Conservation (phyloP, 2,113 vertebrate genomes). For the Centrocercus urophasianus region DNA sequence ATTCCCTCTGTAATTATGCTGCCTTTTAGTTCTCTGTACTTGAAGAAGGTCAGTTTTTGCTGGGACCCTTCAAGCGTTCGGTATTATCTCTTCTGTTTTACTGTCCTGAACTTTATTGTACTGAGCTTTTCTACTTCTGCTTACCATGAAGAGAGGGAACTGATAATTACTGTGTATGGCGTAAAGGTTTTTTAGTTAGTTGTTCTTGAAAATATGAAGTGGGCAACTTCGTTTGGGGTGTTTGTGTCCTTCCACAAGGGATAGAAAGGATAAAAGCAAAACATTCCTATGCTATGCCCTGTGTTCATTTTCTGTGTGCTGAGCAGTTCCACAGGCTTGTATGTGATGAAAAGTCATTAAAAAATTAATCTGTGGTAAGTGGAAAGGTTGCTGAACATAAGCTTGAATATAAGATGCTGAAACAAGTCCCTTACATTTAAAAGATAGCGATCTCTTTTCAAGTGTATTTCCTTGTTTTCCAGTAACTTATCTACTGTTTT, state of each 20-base stretch:
- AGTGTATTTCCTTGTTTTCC: background rate
- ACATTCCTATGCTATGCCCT: background rate
- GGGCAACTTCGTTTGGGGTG: background rate
- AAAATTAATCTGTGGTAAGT: background rate
- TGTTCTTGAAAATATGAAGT: background rate
- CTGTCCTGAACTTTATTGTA: background rate
- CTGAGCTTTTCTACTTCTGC: background rate
- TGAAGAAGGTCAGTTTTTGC: slow-evolving; percentile 33
- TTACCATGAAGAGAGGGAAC: background rate
- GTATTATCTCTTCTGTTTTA: background rate
- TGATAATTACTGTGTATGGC: background rate
- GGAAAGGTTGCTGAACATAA: background rate
- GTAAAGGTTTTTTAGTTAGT: background rate
- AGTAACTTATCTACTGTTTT: background rate
- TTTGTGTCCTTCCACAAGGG: background rate
- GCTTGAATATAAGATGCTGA: background rate
- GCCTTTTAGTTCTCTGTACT: background rate
- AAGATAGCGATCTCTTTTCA: background rate
- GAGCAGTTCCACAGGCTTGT: background rate
- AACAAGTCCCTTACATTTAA: background rate
- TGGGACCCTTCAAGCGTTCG: background rate
- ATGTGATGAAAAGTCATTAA: background rate
- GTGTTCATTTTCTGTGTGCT: accelerated
- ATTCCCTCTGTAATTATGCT: slow-evolving; percentile 33
- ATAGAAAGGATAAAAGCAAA: background rate